Conservation (phyloP, 30 jellyfish, hydroid and myxozoan species). For the Aurelia sp. region DNA sequence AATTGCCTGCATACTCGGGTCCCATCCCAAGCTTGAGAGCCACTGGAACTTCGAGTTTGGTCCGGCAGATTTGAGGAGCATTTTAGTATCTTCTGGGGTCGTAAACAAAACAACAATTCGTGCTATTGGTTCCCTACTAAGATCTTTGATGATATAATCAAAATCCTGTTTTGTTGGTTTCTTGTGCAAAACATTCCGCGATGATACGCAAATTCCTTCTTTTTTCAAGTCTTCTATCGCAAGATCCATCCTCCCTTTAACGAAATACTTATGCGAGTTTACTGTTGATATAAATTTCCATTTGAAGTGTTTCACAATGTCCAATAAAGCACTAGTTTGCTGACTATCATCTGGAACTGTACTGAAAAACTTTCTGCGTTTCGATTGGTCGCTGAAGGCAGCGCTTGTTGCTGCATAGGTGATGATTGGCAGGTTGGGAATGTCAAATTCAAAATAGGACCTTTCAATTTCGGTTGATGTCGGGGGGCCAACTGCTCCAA, state of each 20-base stretch:
- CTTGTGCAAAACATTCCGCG: not conserved
- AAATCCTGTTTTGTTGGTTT: constrained; percentile 15
- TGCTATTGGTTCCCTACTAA: not conserved
- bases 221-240: not conserved
- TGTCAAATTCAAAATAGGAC: not conserved
- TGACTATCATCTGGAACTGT: constrained; percentile 42
- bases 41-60: not conserved
- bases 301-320: constrained; percentile 32
- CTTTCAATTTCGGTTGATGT: constrained; percentile 37
- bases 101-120: constrained; percentile 25
- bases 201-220: constrained; percentile 30
- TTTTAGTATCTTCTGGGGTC: constrained; percentile 35
- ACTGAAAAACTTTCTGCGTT: constrained; percentile 10
- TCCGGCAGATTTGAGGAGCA: constrained; percentile 27
- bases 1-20: not conserved
- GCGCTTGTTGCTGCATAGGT: constrained; percentile 55
- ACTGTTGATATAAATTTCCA: constrained; percentile 50
- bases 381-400: not conserved
- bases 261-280: constrained; percentile 29
- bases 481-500: constrained; percentile 46
- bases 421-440: constrained; percentile 7
- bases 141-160: not conserved
- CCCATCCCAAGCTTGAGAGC: constrained; percentile 5
- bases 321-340: constrained; percentile 28
- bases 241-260: constrained; percentile 33